Percentiles rank a stretch among this genome's conserved stretches.
phyloP scores from a whole-genome alignment of 2,888 invertebrate species.

The Malthinus flaveolus region DNA sequence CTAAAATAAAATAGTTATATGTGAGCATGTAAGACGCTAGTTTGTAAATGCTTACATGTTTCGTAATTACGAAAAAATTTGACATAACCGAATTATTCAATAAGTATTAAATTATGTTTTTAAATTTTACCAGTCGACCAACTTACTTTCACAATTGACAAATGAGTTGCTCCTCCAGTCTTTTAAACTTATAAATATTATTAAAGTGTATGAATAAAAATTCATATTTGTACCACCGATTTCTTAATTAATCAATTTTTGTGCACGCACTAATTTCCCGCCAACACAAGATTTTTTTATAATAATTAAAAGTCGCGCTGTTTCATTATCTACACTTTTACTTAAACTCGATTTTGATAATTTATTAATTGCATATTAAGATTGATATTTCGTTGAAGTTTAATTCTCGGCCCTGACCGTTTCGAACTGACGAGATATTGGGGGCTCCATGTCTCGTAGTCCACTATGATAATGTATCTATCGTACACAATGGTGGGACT shows the following conservation, averaged over 20 bases:
- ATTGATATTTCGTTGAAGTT: not conserved
- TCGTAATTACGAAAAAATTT: not conserved
- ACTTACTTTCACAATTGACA: conserved; percentile 8
- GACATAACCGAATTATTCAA: not conserved
- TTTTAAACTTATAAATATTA: conserved; percentile 3
- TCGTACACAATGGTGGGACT: not conserved
- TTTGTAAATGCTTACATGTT: not conserved
- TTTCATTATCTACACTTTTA: too few species aligned
- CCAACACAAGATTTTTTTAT: too few species aligned
- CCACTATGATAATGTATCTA: not conserved
- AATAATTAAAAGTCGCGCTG: too few species aligned
- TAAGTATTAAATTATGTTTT: too few species aligned
- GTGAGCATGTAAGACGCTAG: too few species aligned
- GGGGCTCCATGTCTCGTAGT: conserved; percentile 9
- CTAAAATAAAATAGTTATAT: too few species aligned
- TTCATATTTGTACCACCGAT: conserved; percentile 6
- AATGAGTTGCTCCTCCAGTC: conserved; percentile 5
- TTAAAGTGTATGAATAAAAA: not conserved
- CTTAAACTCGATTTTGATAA: too few species aligned
- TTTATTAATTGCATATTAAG: too few species aligned
- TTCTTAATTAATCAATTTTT: not conserved
- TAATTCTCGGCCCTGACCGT: conserved; percentile 15
- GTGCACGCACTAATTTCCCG: too few species aligned
- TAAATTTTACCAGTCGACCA: not conserved
- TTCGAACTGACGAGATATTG: conserved; percentile 12